Evolutionary conservation across 2,113 vertebrate genomes (phyloP), one percentile per base, ranked within the genome.

Genomic region (Elachura formosa): DNA sequence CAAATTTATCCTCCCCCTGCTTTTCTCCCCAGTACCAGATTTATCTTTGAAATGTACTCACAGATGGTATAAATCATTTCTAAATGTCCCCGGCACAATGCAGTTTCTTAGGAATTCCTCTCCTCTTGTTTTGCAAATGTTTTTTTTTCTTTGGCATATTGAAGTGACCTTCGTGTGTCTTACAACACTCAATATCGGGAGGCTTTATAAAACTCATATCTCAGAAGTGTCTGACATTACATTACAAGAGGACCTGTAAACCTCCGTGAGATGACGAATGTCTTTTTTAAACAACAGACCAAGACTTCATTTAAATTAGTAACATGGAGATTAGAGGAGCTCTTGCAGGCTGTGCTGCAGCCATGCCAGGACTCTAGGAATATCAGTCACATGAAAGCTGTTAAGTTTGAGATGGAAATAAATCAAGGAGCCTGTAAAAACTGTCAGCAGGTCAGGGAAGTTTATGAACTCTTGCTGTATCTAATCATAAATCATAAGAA

Each of bases 381-480:
- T 98, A 98, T 98, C 98, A 98, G 98, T 98, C 98, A 98, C 98
- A 98, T 98, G 98, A 98, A 98, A 98, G 98, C 98, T 97, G 97
- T 98, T 98, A 98, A 98, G 98, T 98, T 97, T 96, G 97, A 98
- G 97, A 97, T 98, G 97, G 97, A 98, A 98, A 98, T 98, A 98
- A 98, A 98, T 99, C 98, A 98, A 97, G 96, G 97, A 97, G 97
- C 98, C 98, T 98, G 98, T 98, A 98, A 98, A 98, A 98, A 97
- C 98, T 98, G 98, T 98, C 98, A 98, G 96, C 97, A 97, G 98
- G 98, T 98, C 98, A 98, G 97, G 98, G 97, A 98, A 98, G 98
- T 98, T 98, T 99, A 98, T 98, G 98, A 98, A 98, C 98, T 98
- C 98, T 98, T 98, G 98, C 97, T 97, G 97, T 98, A 98, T 98